These are phyloP conservation scores for Actenoides hombroni DNA, from an alignment of 2,113 vertebrate species.

Conservation along the genomic window DNA sequence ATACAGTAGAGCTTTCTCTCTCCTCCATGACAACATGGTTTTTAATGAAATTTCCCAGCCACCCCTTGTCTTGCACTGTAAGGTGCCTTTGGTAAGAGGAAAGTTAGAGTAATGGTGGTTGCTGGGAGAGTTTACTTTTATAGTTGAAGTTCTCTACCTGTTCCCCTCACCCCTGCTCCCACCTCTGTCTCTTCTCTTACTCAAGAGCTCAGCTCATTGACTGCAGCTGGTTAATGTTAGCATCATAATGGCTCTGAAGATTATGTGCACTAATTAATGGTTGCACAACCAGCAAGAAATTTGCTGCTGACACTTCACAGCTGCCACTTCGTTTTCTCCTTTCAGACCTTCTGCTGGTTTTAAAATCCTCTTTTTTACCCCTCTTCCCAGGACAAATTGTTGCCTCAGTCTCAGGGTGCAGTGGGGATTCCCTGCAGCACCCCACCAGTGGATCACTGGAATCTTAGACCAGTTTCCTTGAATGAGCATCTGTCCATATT, in stretches of 20 bases:
- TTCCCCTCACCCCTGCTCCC: neutral
- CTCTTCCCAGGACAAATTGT: neutral
- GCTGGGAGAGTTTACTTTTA: neutral
- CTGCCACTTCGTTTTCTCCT: neutral
- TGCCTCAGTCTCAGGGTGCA: neutral
- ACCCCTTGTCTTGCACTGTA: neutral
- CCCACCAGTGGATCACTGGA: accelerated
- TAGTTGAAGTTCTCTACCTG: neutral
- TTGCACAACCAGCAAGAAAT: neutral
- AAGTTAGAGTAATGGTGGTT: neutral
- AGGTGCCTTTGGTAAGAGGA: neutral
- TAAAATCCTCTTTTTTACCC: neutral
- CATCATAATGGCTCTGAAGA: neutral
- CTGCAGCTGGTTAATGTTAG: neutral
- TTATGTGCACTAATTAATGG: neutral
- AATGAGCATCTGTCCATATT: neutral
- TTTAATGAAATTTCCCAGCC: neutral
- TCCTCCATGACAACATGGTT: neutral
- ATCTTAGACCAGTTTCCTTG: neutral
- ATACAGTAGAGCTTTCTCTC: neutral
- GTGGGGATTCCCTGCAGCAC: neutral
- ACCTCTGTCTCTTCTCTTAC: neutral
- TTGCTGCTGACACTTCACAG: neutral
- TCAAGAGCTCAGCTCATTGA: neutral
- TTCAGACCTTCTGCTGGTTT: neutral